Base-by-base conservation (phyloP, 2,797 vertebrate genomes). In the Pterois miles region DNA sequence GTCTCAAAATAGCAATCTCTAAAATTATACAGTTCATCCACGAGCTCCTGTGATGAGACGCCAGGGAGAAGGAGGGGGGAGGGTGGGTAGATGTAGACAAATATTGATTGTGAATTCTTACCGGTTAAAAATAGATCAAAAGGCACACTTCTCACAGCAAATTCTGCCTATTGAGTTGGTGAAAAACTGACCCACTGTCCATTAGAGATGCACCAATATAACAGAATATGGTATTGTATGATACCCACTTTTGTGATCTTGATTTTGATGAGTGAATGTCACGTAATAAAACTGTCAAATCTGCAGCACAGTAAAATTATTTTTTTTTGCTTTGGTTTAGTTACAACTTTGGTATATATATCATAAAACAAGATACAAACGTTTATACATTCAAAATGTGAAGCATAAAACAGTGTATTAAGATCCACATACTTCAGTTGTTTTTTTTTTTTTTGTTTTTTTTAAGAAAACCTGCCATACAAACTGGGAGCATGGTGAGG, bases 1-100 rank as follows among this genome's bases (percentile, higher is more conserved):
- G 94, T 96, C 88, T 97, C 97, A 65, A 98, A 97, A 87, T 98
- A 98, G 86, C 93, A 89, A 68, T 98, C 97, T 89, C 97, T 94
- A 86, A 97, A 98, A 53, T 87, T 81, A 85, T 97, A 97, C 5
- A 98, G 92, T 20, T 92, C 93, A 87, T 97, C 96, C 74, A 98
- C 97, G 1, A 97, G 92, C 66, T 96, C 96, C 97, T 98, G 85
- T 3, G 29, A 71, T 2, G 33, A 1, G 18, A 22, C 4, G 6
- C 2, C 11, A 1, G 1, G 22, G 1, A 25, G 11, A 25, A 11
- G 50, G 33, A 2, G 6, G 29, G 9, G 22, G 6, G 34, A 4
- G 18, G 25, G 9, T 1, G 2, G 23, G n/a, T 7, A 29, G 4
- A 40, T 9, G 6, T 5, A 34, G 6, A 16, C 34, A 2, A 53